Percentiles rank a stretch among this genome's conserved stretches.
Evolutionary conservation across 1,140 invertebrate species (phyloP).

Genomic region (Ooceraea biroi): DNA sequence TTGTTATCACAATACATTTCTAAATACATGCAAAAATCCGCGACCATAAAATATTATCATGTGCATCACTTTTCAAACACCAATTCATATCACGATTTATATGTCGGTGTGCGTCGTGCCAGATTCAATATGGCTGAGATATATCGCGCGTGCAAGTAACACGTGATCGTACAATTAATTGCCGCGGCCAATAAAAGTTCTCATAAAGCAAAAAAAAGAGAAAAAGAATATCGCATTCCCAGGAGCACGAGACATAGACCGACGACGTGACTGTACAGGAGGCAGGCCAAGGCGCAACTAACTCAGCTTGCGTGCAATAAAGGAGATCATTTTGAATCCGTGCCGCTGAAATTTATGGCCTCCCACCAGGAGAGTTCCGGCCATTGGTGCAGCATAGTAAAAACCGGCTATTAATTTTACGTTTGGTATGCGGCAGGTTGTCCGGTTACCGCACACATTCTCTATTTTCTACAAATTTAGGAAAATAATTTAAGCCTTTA

Average conservation of each 20-base stretch:
- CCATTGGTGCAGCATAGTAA: constrained; percentile 73
- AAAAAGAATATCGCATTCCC: background rate
- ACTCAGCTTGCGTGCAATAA: constrained; percentile 82
- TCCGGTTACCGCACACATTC: constrained; percentile 14
- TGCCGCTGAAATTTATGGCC: constrained; percentile 85
- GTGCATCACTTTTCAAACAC: constrained; percentile 3
- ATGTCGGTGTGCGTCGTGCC: background rate
- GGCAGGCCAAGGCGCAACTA: constrained; percentile 79
- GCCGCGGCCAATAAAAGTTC: constrained; percentile 11
- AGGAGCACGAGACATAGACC: constrained; percentile 8
- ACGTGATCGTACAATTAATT: constrained; percentile 57
- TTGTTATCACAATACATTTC: constrained; percentile 12
- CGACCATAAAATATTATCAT: background rate
- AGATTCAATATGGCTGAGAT: constrained; percentile 3
- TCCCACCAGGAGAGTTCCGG: constrained; percentile 72
- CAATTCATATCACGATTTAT: constrained; percentile 2
- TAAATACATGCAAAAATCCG: background rate
- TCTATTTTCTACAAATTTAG: constrained; percentile 23
- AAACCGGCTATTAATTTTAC: constrained; percentile 80
- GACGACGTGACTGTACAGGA: constrained; percentile 72
- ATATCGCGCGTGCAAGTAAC: constrained; percentile 26
- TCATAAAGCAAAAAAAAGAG: background rate
- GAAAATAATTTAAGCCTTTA: background rate
- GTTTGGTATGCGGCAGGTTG: constrained; percentile 66
- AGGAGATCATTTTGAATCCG: constrained; percentile 86